phyloP scores from a whole-genome alignment of 2,797 vertebrate genomes.

The Lepilemur ruficaudatus region DNA sequence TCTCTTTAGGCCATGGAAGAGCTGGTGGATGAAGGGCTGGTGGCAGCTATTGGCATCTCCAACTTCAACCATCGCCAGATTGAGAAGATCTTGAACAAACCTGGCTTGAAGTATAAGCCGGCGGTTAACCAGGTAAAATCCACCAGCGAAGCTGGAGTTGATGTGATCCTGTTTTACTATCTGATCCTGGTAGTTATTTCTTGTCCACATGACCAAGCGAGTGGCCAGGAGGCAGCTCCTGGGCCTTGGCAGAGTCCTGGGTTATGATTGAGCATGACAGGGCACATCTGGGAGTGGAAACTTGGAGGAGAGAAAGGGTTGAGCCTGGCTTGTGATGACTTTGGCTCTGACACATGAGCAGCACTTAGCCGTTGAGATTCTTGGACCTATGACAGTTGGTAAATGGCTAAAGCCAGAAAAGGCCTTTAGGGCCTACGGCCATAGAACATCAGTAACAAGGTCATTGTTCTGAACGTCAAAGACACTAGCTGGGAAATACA shows the following conservation, averaged over 20 bases:
- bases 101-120: constrained; percentile 94
- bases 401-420: neutral
- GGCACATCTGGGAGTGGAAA: neutral
- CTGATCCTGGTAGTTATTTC: neutral
- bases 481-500: neutral
- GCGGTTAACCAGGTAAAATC: constrained; percentile 93
- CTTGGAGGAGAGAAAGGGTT: neutral
- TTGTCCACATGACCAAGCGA: neutral
- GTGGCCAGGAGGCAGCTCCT: neutral
- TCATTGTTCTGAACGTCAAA: neutral
- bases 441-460: neutral
- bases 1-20: constrained; percentile 91
- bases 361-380: neutral
- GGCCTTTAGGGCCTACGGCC: neutral
- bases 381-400: neutral
- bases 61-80: constrained; percentile 95
- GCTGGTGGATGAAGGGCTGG: constrained; percentile 92
- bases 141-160: too few species aligned
- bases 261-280: neutral
- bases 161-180: rapidly evolving
- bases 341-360: neutral
- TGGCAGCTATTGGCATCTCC: constrained; percentile 94
- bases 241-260: neutral
- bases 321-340: neutral
- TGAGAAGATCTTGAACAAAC: constrained; percentile 93